A percentile compares a stretch with the other conserved stretches of the same genome.
phyloP scores from a whole-genome alignment of 1,140 invertebrate genomes.

The Habropoda laboriosa region DNA sequence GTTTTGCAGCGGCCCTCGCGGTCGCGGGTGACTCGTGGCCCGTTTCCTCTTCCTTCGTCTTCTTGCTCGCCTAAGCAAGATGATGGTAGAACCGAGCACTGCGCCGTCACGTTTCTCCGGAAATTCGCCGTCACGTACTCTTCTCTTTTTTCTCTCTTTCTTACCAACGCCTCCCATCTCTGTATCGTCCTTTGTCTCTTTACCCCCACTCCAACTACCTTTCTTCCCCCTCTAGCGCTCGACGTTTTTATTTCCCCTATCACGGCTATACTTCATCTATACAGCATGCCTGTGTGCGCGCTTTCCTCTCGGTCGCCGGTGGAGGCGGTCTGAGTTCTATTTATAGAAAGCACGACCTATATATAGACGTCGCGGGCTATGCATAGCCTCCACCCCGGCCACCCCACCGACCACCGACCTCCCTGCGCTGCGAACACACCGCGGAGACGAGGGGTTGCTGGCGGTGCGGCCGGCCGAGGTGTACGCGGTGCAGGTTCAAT shows the following conservation, averaged over 20 bases:
- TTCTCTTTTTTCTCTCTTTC: not conserved
- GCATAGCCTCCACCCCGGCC: conserved; percentile 70
- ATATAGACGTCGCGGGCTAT: conserved; percentile 77
- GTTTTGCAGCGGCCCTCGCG: conserved; percentile 44
- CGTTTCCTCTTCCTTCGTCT: conserved; percentile 7
- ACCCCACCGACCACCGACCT: conserved; percentile 41
- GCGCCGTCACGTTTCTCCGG: not conserved
- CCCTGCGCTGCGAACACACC: conserved; percentile 58
- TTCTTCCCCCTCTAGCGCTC: not conserved
- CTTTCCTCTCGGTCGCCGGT: conserved; percentile 12
- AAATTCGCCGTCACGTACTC: conserved; percentile 18
- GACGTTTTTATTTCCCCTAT: not conserved
- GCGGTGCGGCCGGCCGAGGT: conserved; percentile 48
- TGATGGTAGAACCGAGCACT: too few species aligned
- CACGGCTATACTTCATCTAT: not conserved
- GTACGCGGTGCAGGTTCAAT: conserved; percentile 75
- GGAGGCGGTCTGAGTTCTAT: conserved; percentile 72
- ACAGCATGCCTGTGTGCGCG: not conserved
- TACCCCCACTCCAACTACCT: not conserved
- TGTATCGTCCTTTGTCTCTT: not conserved
- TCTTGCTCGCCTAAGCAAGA: too few species aligned
- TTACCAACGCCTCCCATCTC: too few species aligned
- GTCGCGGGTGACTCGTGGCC: conserved; percentile 22
- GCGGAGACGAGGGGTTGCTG: conserved; percentile 28
- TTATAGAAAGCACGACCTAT: conserved; percentile 79